A percentile compares a stretch with the other conserved stretches of the same genome.
Evolutionary conservation across 1,140 invertebrate genomes (phyloP).

Genomic region (Aphidius ervi): DNA sequence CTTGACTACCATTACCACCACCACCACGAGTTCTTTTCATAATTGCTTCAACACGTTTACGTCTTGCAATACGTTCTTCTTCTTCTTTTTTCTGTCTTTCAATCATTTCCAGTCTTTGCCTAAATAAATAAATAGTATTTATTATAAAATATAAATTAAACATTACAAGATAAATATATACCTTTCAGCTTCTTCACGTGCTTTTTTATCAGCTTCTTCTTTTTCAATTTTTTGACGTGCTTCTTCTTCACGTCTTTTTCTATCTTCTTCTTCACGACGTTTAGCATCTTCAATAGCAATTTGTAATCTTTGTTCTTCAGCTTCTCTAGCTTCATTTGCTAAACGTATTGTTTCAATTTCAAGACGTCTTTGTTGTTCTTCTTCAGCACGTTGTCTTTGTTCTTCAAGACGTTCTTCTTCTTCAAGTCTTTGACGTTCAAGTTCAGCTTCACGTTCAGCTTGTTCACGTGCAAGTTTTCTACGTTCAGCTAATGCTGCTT

Average conservation of each 20-base stretch:
- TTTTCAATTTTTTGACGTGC: constrained; percentile 66
- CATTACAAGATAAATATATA: constrained; percentile 25
- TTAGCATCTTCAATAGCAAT: constrained; percentile 66
- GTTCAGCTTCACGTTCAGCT: constrained; percentile 78
- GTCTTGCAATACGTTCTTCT: constrained; percentile 70
- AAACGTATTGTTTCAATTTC: constrained; percentile 72
- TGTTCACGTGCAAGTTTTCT: constrained; percentile 78
- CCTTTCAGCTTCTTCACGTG: constrained; percentile 73
- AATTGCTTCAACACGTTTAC: constrained; percentile 77
- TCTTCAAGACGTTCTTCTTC: constrained; percentile 70
- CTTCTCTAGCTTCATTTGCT: constrained; percentile 65
- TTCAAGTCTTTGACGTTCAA: constrained; percentile 70
- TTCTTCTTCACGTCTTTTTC: constrained; percentile 62
- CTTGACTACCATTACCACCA: constrained; percentile 59
- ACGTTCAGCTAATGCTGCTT: constrained; percentile 82
- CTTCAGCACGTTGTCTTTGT: constrained; percentile 71
- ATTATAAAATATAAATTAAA: constrained; percentile 10
- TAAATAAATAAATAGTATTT: constrained; percentile 36
- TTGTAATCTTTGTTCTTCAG: constrained; percentile 70
- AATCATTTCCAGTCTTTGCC: constrained; percentile 68
- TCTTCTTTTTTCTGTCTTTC: constrained; percentile 74
- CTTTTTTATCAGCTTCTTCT: constrained; percentile 72
- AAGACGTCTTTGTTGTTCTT: constrained; percentile 72
- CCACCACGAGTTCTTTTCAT: constrained; percentile 73
- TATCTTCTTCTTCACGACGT: constrained; percentile 65